phyloP scores from a whole-genome alignment of 2,888 invertebrate species.

The Mythimna ferrago region DNA sequence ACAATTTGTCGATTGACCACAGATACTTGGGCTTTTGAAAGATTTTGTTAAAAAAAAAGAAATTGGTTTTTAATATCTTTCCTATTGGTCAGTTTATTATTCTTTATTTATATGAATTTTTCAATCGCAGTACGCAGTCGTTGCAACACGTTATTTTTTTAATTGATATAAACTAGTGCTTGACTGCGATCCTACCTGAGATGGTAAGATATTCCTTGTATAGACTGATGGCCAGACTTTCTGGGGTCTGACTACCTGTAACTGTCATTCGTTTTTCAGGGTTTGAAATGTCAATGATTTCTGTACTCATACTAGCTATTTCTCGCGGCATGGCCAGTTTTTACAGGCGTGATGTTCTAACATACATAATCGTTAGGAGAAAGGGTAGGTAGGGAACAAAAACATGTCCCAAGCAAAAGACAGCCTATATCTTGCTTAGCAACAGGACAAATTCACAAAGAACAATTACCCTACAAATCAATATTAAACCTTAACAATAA shows the following conservation, averaged over 20 bases:
- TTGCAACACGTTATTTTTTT: too few species aligned
- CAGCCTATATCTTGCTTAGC: conserved; percentile 13
- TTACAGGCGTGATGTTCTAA: background rate
- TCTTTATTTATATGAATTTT: too few species aligned
- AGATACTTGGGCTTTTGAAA: background rate
- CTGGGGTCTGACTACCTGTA: too few species aligned
- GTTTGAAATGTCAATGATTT: too few species aligned
- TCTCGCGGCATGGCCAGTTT: too few species aligned
- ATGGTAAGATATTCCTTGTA: too few species aligned
- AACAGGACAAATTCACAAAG: conserved; percentile 15
- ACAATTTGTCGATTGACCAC: conserved; percentile 11
- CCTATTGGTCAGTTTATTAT: background rate
- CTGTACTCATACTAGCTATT: too few species aligned
- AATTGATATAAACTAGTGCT: too few species aligned
- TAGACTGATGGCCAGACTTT: too few species aligned
- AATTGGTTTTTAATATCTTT: conserved; percentile 10
- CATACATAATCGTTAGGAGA: background rate
- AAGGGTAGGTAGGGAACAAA: conserved; percentile 1
- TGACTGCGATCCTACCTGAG: too few species aligned
- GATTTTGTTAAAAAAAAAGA: background rate
- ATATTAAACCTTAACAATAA: background rate
- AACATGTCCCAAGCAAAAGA: background rate
- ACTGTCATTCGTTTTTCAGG: too few species aligned
- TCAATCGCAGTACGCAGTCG: too few species aligned
- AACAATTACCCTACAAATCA: background rate